A percentile compares a stretch with the other conserved stretches of the same genome.
These are phyloP conservation scores for Tipula helvola DNA, from an alignment of 2,888 invertebrate species.

Conservation along the genomic window DNA sequence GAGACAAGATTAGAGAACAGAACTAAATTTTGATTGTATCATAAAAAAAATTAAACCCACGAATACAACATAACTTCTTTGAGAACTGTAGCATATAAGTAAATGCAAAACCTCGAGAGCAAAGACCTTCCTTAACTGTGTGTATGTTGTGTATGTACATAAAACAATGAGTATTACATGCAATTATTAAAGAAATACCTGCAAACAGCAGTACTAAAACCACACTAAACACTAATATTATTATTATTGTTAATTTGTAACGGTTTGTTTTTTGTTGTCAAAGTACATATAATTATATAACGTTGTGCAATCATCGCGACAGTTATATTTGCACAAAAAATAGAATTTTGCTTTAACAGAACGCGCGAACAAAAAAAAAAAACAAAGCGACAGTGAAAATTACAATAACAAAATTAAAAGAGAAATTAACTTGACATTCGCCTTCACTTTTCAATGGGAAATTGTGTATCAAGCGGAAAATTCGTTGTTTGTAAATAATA, in stretches of 20 bases:
- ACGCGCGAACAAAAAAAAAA: not conserved
- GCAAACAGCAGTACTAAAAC: not conserved
- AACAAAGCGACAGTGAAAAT: not conserved
- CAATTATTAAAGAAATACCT: not conserved
- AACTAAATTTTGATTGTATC: not conserved
- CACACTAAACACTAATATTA: not conserved
- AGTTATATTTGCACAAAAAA: not conserved
- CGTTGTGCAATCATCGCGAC: not conserved
- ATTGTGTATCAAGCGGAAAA: not conserved
- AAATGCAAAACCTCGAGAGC: not conserved
- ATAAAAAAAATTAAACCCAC: not conserved
- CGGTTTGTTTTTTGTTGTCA: not conserved
- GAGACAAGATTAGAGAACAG: not conserved
- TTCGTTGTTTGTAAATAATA: not conserved
- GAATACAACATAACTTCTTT: not conserved
- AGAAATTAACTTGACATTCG: constrained; percentile 4
- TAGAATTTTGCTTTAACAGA: not conserved
- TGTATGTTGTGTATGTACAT: not conserved
- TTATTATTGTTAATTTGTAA: not conserved
- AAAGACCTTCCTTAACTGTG: not conserved
- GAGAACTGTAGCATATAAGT: not conserved
- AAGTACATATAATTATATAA: not conserved
- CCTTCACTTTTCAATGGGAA: not conserved
- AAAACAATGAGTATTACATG: not conserved
- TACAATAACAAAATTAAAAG: not conserved